Evolutionary conservation across 2,113 vertebrate genomes (phyloP).

Genomic region (Trogon melanurus): DNA sequence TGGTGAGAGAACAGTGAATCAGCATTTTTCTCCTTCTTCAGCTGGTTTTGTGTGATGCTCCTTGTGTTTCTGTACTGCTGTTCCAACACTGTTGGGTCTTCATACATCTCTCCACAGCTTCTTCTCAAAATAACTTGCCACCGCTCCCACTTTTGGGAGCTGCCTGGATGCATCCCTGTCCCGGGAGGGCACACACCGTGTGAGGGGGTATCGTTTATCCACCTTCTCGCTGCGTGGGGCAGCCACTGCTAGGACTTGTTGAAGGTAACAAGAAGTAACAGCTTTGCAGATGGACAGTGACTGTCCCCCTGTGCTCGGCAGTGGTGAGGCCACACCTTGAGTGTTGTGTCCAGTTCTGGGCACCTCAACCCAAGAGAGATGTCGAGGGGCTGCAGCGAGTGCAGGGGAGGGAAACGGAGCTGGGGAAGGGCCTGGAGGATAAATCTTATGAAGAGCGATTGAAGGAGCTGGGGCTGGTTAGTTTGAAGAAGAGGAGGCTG

Average conservation of each 20-base stretch:
- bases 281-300: not conserved
- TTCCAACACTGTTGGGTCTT: not conserved
- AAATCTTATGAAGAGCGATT: too few relatives aligned
- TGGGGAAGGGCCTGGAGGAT: too few relatives aligned
- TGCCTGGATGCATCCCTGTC: not conserved
- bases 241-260: not conserved
- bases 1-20: not conserved
- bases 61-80: not conserved
- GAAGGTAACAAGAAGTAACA: not conserved
- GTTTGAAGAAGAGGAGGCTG: too few relatives aligned
- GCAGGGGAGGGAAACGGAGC: too few relatives aligned
- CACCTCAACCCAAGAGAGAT: too few relatives aligned
- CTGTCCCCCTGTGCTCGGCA: too few relatives aligned
- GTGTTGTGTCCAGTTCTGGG: too few relatives aligned
- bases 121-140: not conserved
- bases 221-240: not conserved
- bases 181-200: rapidly evolving
- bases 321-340: too few relatives aligned
- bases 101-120: not conserved
- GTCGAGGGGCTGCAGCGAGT: too few relatives aligned
- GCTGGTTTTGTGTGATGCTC: not conserved
- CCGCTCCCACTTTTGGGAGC: not conserved
- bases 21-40: not conserved
- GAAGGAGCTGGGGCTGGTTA: too few relatives aligned
- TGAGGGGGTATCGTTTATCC: not conserved